Percentiles rank a stretch among this genome's conserved stretches.
These are phyloP conservation scores for Diplazon laetatorius DNA, from an alignment of 2,888 invertebrate species.

Conservation along the genomic window DNA sequence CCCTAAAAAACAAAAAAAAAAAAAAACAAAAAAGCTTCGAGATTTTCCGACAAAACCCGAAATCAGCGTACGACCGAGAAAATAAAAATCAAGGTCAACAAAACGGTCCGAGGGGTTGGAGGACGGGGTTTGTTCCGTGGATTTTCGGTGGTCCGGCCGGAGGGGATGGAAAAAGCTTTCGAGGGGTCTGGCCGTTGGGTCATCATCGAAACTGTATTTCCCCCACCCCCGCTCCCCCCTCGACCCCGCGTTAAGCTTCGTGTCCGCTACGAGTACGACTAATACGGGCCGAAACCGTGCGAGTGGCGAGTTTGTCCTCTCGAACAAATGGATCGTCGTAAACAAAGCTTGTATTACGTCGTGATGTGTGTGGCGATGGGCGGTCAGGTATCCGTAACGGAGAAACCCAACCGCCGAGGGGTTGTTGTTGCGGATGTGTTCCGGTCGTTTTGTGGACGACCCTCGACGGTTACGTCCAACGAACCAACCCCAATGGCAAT, in stretches of 20 bases:
- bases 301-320: constrained; percentile 61
- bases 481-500: constrained; percentile 55
- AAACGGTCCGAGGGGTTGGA: constrained; percentile 7
- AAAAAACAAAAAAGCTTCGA: not conserved
- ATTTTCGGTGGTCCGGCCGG: not conserved
- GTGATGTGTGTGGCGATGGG: constrained; percentile 37
- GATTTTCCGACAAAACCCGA: too few species aligned
- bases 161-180: constrained; percentile 30
- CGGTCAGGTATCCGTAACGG: constrained; percentile 59
- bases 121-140: not conserved
- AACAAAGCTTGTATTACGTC: constrained; percentile 69
- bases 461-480: constrained; percentile 54
- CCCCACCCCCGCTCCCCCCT: too few species aligned
- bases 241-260: constrained; percentile 51
- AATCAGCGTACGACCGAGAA: not conserved
- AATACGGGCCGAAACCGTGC: constrained; percentile 45
- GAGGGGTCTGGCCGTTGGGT: constrained; percentile 36
- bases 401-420: constrained; percentile 55
- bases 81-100: constrained; percentile 1
- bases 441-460: constrained; percentile 61
- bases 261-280: constrained; percentile 56
- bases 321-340: constrained; percentile 68
- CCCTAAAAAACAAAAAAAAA: not conserved
- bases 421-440: constrained; percentile 62
- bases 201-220: constrained; percentile 43